Base-by-base conservation (phyloP, 2,888 invertebrate genomes). In the Tetropium fuscum region DNA sequence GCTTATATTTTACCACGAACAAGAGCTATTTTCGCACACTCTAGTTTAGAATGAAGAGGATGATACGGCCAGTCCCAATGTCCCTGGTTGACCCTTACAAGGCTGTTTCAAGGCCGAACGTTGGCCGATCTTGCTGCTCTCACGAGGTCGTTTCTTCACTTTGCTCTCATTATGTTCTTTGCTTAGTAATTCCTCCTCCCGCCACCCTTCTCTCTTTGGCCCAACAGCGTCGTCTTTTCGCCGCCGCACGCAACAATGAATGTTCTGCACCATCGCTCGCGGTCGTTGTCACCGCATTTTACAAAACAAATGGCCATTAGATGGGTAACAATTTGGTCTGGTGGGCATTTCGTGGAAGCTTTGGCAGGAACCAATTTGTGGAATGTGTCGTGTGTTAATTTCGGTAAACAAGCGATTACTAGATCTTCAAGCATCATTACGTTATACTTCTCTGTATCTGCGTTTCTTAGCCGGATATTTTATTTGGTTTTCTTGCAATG, bases 101-200 rank as follows among this genome's bases (percentile, higher is more conserved):
- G 82, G 82, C 81, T 80, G 81, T 81, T 81, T 74, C 82, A 82
- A 82, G 82, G 82, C 77, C 82, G 82, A 78, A 74, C 80, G 76
- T 81, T 81, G 80, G 80, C 81, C 80, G 81, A 78, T 77, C 78
- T 77, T 71, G 73, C 70, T 64, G 70, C 71, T 72, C 71, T 72
- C 72, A 73, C 73, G 74, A 74, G 74, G 74, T 63, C 74, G 71
- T 72, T 74, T 75, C 74, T 77, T 77, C 74, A 72, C 75, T 74
- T 77, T 78, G 77, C 76, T 78, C 78, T 77, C 77, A 77, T 79
- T 79, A 78, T 78, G 78, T 78, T 78, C 79, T 82, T 64, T 49
- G 53, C 51, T 40, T 36, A 25, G 38, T 45, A 41, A 53, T 57
- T 22, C 36, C 16, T 25, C 38, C 49, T 40, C 22, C 27, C 36